A percentile compares a stretch with the other conserved stretches of the same genome.
Evolutionary conservation across 2,797 vertebrate genomes (phyloP).

Genomic region (Sparus aurata): DNA sequence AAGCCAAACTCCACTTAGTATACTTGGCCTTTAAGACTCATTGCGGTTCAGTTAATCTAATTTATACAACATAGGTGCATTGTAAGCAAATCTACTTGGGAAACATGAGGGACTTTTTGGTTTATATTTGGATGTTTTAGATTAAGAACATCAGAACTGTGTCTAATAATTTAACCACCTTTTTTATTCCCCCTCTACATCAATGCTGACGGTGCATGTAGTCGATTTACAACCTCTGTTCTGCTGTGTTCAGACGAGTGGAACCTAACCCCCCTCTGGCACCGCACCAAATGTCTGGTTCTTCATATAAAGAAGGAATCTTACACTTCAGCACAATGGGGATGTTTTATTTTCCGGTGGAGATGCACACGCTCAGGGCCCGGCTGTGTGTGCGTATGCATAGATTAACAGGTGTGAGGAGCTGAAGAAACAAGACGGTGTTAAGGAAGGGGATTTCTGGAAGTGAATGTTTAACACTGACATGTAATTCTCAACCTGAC

Average conservation of each 20-base stretch:
- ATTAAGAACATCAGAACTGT: constrained; percentile 21
- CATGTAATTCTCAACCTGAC: constrained; percentile 13
- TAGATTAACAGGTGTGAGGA: constrained; percentile 49
- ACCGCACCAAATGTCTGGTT: constrained; percentile 46
- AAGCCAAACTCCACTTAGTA: background rate
- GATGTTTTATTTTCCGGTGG: constrained; percentile 70
- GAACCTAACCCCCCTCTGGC: constrained; percentile 51
- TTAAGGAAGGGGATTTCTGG: constrained; percentile 44
- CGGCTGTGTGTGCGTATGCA: background rate
- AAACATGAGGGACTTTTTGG: background rate
- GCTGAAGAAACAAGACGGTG: constrained; percentile 5
- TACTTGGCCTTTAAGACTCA: background rate
- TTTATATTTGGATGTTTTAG: constrained; percentile 14
- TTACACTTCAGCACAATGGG: constrained; percentile 68
- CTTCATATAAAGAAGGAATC: constrained; percentile 64
- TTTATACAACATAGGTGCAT: background rate
- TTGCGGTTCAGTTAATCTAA: background rate
- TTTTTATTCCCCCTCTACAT: constrained; percentile 37
- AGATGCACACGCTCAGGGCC: constrained; percentile 33
- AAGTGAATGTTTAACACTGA: constrained; percentile 41
- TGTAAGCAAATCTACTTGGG: background rate
- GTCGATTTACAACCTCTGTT: constrained; percentile 57
- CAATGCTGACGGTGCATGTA: constrained; percentile 56
- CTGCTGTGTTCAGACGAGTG: constrained; percentile 15
- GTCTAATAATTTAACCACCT: constrained; percentile 33